Conservation (phyloP, 2,797 vertebrate species). For the Rhadinocentrus ornatus region DNA sequence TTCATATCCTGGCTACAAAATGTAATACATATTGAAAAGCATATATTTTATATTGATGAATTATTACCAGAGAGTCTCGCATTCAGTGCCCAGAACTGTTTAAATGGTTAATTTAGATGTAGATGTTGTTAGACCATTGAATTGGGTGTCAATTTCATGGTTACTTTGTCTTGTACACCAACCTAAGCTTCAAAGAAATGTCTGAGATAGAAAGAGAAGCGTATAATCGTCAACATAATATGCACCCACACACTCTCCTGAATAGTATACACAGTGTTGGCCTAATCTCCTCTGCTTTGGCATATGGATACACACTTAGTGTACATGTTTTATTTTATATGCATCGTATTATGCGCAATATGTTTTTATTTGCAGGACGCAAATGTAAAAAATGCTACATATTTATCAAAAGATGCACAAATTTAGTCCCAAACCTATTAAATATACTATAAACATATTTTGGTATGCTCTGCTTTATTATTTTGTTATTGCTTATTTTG, state of each 20-base stretch:
- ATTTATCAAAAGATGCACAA: not conserved
- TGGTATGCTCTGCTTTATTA: slow-evolving; percentile 34
- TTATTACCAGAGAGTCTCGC: slow-evolving; percentile 31
- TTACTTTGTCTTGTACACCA: slow-evolving; percentile 70
- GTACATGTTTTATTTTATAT: slow-evolving; percentile 25
- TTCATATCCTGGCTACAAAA: slow-evolving; percentile 33
- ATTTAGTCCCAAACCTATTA: not conserved
- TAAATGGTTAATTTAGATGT: slow-evolving; percentile 51
- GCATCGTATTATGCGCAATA: slow-evolving; percentile 30
- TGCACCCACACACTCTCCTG: slow-evolving; percentile 58
- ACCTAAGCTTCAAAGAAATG: slow-evolving; percentile 77
- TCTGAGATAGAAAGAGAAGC: slow-evolving; percentile 57
- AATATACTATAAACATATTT: slow-evolving; percentile 5
- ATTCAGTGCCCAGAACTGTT: slow-evolving; percentile 23
- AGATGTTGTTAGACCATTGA: slow-evolving; percentile 43
- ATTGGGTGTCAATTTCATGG: slow-evolving; percentile 72
- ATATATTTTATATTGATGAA: slow-evolving; percentile 48
- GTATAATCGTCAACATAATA: slow-evolving; percentile 72
- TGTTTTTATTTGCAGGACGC: slow-evolving; percentile 1
- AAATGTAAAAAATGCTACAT: slow-evolving; percentile 1
- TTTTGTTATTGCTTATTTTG: slow-evolving; percentile 60
- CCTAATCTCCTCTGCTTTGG: slow-evolving; percentile 64
- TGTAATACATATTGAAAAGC: slow-evolving; percentile 30
- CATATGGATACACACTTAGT: slow-evolving; percentile 31
- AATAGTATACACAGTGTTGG: slow-evolving; percentile 49